phyloP scores from a whole-genome alignment of 1,140 invertebrate species.

The Drosophila pandora region DNA sequence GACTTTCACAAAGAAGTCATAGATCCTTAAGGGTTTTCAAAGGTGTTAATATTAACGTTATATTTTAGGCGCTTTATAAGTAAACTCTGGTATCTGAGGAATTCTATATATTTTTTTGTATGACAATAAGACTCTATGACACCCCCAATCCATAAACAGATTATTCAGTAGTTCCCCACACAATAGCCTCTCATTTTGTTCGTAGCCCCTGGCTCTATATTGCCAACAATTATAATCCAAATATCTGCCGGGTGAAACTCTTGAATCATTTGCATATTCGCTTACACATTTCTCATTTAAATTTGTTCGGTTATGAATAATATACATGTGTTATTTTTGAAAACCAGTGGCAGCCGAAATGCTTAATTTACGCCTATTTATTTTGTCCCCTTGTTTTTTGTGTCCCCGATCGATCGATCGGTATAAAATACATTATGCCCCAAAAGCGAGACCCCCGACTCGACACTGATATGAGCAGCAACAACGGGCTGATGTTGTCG shows the following conservation, averaged over 20 bases:
- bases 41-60: too few species aligned
- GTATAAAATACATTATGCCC: slow-evolving; percentile 72
- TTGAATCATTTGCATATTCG: slow-evolving; percentile 8
- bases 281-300: slow-evolving; percentile 30
- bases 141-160: too few species aligned
- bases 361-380: slow-evolving; percentile 58
- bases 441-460: slow-evolving; percentile 61
- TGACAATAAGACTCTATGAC: too few species aligned
- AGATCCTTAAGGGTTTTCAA: too few species aligned
- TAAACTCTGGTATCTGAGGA: too few species aligned
- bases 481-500: slow-evolving; percentile 28
- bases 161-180: neutral
- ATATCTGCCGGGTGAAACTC: slow-evolving; percentile 3
- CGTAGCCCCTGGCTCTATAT: neutral
- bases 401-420: slow-evolving; percentile 23
- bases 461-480: slow-evolving; percentile 60
- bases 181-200: neutral
- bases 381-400: slow-evolving; percentile 39
- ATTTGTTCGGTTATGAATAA: slow-evolving; percentile 46
- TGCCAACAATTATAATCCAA: slow-evolving; percentile 2
- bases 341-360: slow-evolving; percentile 59
- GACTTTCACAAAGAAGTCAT: too few species aligned
- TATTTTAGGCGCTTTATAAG: too few species aligned
- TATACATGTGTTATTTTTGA: slow-evolving; percentile 43
- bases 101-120: too few species aligned